Percentiles rank a stretch among this genome's conserved stretches.
Conservation (phyloP, 2,888 invertebrate genomes). For the Linyphia triangularis region DNA sequence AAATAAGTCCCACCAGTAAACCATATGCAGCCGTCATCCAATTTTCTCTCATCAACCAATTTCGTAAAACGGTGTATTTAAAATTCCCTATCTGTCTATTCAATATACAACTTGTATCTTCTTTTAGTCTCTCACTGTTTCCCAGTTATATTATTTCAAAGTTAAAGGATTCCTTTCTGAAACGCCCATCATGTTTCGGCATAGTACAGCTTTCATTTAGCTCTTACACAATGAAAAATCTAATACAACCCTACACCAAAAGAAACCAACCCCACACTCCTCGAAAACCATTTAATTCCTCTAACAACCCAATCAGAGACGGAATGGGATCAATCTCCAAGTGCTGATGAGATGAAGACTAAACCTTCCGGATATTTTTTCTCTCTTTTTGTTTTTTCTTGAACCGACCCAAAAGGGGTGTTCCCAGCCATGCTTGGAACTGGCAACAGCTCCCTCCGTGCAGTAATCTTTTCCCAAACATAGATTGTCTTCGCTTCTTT, state of each 20-base stretch:
- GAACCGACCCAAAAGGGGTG: slow-evolving; percentile 43
- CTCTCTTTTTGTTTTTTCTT: background rate
- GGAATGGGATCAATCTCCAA: slow-evolving; percentile 61
- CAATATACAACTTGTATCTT: no score
- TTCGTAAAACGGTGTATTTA: no score
- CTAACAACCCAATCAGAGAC: slow-evolving; percentile 70
- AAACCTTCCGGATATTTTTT: slow-evolving; percentile 41
- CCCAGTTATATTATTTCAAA: no score
- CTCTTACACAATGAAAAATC: background rate
- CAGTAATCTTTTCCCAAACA: slow-evolving; percentile 71
- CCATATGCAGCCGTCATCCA: no score
- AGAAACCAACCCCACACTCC: background rate
- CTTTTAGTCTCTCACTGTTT: no score
- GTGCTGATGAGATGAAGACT: slow-evolving; percentile 70
- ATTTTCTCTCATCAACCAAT: no score
- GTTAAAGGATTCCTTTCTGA: no score
- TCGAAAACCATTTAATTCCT: slow-evolving; percentile 66
- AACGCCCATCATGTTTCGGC: background rate
- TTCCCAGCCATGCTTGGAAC: slow-evolving; percentile 9
- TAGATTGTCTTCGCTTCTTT: slow-evolving; percentile 41
- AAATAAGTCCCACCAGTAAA: no score
- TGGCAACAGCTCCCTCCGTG: slow-evolving; percentile 12
- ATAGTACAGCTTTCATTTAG: no score
- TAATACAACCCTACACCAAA: background rate
- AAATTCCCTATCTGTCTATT: no score